Percentiles rank a stretch among this genome's conserved stretches.
Conservation (phyloP, 2,113 vertebrate genomes). For the Campylomormyrus numenius region DNA sequence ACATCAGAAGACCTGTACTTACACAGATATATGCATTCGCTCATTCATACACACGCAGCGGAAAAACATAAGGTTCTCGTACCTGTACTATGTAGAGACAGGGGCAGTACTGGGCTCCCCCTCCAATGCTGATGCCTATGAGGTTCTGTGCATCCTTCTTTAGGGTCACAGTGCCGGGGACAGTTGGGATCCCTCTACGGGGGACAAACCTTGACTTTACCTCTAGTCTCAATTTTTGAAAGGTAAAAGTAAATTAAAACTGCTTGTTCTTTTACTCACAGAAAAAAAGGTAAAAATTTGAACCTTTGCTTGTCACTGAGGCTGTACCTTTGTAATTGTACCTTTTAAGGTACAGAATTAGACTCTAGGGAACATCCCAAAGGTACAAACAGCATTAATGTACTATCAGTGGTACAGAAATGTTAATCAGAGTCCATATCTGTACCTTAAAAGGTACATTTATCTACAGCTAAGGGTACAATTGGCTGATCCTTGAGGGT, state of each 20-base stretch:
- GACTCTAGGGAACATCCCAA: no score
- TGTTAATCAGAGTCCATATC: no score
- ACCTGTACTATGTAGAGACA: slow-evolving; percentile 99
- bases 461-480: no score
- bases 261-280: neutral
- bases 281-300: no score
- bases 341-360: no score
- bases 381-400: no score
- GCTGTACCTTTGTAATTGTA: no score
- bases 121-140: slow-evolving; percentile 95
- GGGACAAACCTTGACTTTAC: slow-evolving; percentile 11
- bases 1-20: neutral
- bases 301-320: no score
- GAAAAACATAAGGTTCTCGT: neutral
- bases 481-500: no score
- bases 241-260: neutral
- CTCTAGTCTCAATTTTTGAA: neutral
- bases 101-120: slow-evolving; percentile 93
- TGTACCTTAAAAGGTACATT: no score
- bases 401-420: no score
- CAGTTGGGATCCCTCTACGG: slow-evolving; percentile 86
- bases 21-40: neutral
- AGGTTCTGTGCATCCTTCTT: slow-evolving; percentile 93
- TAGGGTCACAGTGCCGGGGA: slow-evolving; percentile 85
- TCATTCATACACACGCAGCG: neutral